Evolutionary conservation across 2,797 vertebrate species (phyloP).

Genomic region (Pseudotriccus pelzelni): DNA sequence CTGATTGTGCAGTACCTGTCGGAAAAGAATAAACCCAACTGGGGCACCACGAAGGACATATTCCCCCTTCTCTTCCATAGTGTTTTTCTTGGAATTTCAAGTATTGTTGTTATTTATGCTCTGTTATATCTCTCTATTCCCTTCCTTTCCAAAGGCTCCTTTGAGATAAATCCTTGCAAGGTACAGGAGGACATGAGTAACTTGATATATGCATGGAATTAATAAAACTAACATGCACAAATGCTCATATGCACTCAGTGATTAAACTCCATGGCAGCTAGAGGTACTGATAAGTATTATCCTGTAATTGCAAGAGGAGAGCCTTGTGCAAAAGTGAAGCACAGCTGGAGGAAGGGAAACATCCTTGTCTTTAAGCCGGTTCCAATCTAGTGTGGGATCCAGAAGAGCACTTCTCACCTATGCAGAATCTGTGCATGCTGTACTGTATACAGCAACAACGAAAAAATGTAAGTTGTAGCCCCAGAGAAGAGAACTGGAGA

Average conservation of each 20-base stretch:
- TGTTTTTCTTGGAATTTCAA: not conserved
- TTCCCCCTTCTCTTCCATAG: not conserved
- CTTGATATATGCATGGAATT: not conserved
- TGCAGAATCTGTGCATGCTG: not conserved
- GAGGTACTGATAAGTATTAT: not conserved
- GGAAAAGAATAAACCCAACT: not conserved
- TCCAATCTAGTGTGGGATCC: not conserved
- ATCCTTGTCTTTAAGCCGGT: not conserved
- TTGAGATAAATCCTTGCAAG: not conserved
- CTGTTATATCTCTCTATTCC: not conserved
- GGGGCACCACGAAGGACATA: not conserved
- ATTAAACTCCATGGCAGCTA: not conserved
- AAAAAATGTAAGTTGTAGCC: not conserved
- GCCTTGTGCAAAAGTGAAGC: not conserved
- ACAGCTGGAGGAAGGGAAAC: not conserved
- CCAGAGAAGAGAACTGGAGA: not conserved
- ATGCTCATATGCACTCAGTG: not conserved
- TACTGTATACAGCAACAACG: not conserved
- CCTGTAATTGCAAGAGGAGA: not conserved
- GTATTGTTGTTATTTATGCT: not conserved
- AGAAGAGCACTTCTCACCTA: not conserved
- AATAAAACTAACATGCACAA: not conserved
- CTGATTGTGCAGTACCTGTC: not conserved
- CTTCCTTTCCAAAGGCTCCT: not conserved
- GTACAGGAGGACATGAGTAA: not conserved